phyloP scores from a whole-genome alignment of 2,888 invertebrate species.

The Nipponacmea schrenckii region DNA sequence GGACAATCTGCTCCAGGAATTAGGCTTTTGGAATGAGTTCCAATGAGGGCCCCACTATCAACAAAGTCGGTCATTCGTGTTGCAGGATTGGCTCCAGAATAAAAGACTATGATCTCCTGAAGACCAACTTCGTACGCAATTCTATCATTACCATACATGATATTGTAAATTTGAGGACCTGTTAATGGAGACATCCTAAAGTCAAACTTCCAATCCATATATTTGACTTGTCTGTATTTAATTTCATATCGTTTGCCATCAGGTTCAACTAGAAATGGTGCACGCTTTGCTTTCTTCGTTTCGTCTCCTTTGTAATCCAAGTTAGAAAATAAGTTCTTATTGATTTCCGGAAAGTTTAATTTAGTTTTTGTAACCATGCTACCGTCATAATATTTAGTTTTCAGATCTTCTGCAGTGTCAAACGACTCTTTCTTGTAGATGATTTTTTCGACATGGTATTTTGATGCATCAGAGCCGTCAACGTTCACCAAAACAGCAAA shows the following conservation, averaged over 20 bases:
- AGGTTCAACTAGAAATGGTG: conserved; percentile 50
- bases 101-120: conserved; percentile 54
- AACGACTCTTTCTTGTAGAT: conserved; percentile 37
- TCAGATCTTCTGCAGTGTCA: conserved; percentile 29
- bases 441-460: conserved; percentile 38
- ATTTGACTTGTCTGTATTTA: conserved; percentile 46
- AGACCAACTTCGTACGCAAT: conserved; percentile 59
- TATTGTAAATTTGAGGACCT: conserved; percentile 53
- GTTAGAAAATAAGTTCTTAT: conserved; percentile 21
- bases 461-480: conserved; percentile 29
- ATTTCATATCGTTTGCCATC: conserved; percentile 56
- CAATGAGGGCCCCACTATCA: conserved; percentile 49
- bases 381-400: conserved; percentile 22
- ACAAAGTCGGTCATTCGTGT: conserved; percentile 41
- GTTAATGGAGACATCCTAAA: conserved; percentile 47
- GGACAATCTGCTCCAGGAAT: conserved; percentile 60
- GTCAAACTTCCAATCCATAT: conserved; percentile 58
- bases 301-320: conserved; percentile 33
- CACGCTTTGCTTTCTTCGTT: conserved; percentile 33
- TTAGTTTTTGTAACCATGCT: conserved; percentile 2
- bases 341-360: not conserved
- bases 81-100: conserved; percentile 47
- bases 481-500: conserved; percentile 43
- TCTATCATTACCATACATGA: conserved; percentile 48
- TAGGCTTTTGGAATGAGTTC: conserved; percentile 38